phyloP scores from a whole-genome alignment of 2,113 vertebrate genomes.

The Bos taurus region DNA sequence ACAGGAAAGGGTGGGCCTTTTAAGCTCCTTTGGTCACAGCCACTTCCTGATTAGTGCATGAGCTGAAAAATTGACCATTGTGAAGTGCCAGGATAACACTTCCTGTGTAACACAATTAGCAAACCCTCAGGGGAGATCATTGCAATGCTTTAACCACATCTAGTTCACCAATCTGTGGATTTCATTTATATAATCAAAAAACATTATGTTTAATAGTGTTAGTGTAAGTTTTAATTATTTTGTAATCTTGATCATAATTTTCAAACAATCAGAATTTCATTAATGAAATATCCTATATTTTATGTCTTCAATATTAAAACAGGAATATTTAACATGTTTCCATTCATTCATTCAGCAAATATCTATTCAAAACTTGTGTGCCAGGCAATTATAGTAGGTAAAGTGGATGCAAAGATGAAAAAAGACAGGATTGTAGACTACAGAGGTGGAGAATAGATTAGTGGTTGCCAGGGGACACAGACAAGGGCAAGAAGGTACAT shows the following conservation, averaged over 20 bases:
- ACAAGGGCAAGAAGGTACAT: rapidly evolving
- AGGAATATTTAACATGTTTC: neutral
- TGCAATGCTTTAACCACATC: neutral
- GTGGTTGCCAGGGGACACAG: neutral
- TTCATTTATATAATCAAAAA: conserved; percentile 1
- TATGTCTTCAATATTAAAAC: neutral
- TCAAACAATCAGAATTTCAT: neutral
- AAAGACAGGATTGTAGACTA: neutral
- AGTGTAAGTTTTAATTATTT: neutral
- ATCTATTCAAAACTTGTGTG: neutral
- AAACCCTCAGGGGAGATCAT: neutral
- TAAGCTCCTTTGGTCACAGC: neutral
- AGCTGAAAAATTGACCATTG: conserved; percentile 48
- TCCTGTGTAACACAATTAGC: conserved; percentile 58
- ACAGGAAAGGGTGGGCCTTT: conserved; percentile 22
- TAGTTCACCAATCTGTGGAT: neutral
- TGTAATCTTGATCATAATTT: neutral
- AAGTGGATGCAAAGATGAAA: neutral
- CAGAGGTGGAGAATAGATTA: neutral
- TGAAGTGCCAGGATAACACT: conserved; percentile 26
- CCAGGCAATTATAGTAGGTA: neutral
- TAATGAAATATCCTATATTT: neutral
- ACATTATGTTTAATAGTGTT: neutral
- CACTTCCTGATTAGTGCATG: conserved; percentile 31
- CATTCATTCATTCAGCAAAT: neutral